These are phyloP conservation scores for Drosophila parthenogenetica DNA, from an alignment of 2,888 invertebrate genomes.

Conservation along the genomic window DNA sequence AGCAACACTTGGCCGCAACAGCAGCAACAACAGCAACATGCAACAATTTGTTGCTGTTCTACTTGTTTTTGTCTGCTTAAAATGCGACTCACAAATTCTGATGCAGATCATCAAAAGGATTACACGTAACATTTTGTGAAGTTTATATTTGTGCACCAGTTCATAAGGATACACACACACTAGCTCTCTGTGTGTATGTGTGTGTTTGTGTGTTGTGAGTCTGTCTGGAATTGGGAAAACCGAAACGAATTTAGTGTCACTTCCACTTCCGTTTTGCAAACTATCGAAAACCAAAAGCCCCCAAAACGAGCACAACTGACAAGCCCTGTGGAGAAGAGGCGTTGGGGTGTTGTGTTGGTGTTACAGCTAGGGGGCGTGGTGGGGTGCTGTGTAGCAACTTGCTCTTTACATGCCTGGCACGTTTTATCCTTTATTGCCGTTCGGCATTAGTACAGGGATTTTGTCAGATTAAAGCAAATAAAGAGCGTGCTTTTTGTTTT, in stretches of 20 bases:
- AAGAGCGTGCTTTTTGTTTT: conserved; percentile 76
- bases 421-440: conserved; percentile 82
- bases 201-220: conserved; percentile 21
- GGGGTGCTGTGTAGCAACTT: conserved; percentile 41
- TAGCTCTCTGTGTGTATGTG: background rate
- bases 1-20: conserved; percentile 20
- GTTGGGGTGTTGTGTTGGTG: background rate
- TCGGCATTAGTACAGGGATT: conserved; percentile 79
- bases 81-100: conserved; percentile 71
- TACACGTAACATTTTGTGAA: conserved; percentile 76
- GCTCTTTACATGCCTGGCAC: conserved; percentile 76
- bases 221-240: conserved; percentile 67
- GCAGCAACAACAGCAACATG: conserved; percentile 21
- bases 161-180: conserved; percentile 49
- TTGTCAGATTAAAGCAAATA: conserved; percentile 78
- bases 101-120: conserved; percentile 79
- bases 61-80: conserved; percentile 55
- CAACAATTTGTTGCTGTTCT: conserved; percentile 24
- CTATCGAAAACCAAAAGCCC: conserved; percentile 65
- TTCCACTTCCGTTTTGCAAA: conserved; percentile 80
- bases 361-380: background rate
- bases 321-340: background rate
- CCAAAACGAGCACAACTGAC: conserved; percentile 9
- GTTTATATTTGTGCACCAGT: conserved; percentile 51
- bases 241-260: conserved; percentile 78